These are phyloP conservation scores for Cyanoramphus novaezelandiae DNA, from an alignment of 2,113 vertebrate genomes.

Conservation along the genomic window DNA sequence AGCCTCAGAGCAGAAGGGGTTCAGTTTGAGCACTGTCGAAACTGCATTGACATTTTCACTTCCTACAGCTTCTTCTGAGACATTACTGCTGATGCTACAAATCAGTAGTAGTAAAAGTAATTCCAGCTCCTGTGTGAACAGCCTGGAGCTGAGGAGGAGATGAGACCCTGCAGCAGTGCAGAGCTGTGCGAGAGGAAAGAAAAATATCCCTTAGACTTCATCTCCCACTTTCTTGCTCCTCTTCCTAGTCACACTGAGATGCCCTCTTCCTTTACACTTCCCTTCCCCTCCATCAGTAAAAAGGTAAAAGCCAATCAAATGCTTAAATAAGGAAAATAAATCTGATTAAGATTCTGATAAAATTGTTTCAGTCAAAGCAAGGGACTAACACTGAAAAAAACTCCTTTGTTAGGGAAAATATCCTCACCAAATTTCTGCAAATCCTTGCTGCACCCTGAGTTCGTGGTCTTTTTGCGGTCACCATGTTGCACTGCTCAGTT, in stretches of 20 bases:
- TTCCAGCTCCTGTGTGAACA: neutral
- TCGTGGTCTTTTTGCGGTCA: neutral
- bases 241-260: neutral
- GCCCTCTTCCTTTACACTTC: neutral
- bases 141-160: neutral
- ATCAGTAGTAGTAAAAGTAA: neutral
- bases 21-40: neutral
- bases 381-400: neutral
- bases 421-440: neutral
- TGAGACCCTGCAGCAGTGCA: neutral
- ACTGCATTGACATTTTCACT: neutral
- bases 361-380: neutral
- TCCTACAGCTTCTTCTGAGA: neutral
- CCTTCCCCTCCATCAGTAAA: neutral
- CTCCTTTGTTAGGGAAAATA: neutral
- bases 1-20: neutral
- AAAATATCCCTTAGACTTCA: neutral
- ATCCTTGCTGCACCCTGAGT: neutral
- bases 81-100: neutral
- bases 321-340: neutral
- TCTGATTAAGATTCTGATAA: neutral
- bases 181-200: neutral
- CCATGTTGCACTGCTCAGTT: neutral
- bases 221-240: neutral
- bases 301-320: neutral